A percentile compares a stretch with the other conserved stretches of the same genome.
These are phyloP conservation scores for Prolemur simus DNA, from an alignment of 2,113 vertebrate species.

Conservation along the genomic window DNA sequence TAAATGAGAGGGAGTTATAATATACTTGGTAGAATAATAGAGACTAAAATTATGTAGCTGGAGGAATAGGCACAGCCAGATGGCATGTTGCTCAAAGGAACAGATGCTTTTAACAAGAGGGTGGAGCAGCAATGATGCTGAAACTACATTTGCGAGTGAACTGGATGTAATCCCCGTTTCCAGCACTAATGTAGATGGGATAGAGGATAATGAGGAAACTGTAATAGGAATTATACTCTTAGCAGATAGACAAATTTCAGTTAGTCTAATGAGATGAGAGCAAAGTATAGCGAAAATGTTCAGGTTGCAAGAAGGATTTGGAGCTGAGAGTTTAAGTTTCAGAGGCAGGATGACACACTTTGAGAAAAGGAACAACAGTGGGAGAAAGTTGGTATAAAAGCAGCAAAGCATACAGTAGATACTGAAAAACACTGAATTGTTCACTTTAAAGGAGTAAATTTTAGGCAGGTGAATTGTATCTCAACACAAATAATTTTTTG, in stretches of 20 bases:
- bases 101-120: conserved; percentile 46
- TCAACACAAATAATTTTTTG: neutral
- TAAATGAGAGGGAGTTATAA: conserved; percentile 46
- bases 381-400: neutral
- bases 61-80: neutral
- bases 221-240: neutral
- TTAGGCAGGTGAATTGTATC: neutral
- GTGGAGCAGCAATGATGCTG: conserved; percentile 1
- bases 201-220: neutral
- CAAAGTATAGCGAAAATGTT: neutral
- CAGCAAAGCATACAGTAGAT: neutral
- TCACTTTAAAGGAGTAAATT: neutral
- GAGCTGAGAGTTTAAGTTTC: neutral
- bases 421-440: neutral
- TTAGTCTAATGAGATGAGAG: neutral
- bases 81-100: conserved; percentile 34
- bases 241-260: neutral
- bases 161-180: neutral
- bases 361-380: neutral
- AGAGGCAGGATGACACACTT: neutral
- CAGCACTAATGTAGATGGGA: neutral
- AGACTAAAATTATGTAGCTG: conserved; percentile 33
- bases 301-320: neutral
- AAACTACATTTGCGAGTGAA: conserved; percentile 37
- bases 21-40: conserved; percentile 55